Conservation (phyloP, 2,888 invertebrate species). For the Acanthacorydalis orientalis region DNA sequence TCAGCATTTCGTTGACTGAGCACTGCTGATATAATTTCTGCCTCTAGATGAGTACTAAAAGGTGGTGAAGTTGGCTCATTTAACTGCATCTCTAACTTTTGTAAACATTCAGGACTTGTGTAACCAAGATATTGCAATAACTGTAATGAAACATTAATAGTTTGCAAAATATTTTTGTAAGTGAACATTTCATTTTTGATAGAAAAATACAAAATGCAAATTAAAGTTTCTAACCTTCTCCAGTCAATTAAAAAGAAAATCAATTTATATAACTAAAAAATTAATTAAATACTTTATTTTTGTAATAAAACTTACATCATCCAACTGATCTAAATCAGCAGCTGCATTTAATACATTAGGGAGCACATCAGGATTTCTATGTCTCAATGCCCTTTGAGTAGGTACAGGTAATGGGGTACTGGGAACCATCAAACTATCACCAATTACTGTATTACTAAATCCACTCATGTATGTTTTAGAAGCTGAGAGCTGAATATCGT, state of each 20-base stretch:
- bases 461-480: too few relatives aligned
- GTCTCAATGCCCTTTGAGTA: constrained; percentile 52
- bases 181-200: neutral
- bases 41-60: constrained; percentile 59
- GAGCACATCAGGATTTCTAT: constrained; percentile 55
- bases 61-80: constrained; percentile 67
- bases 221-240: neutral
- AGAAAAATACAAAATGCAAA: neutral
- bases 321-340: constrained; percentile 78
- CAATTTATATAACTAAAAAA: constrained; percentile 1
- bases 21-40: constrained; percentile 70
- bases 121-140: constrained; percentile 78
- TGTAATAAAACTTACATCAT: constrained; percentile 52
- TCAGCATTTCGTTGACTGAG: constrained; percentile 75
- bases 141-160: constrained; percentile 26
- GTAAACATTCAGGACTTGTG: constrained; percentile 77
- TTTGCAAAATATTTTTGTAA: neutral
- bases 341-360: constrained; percentile 70
- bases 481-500: neutral
- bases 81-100: constrained; percentile 45
- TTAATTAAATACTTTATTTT: constrained; percentile 4
- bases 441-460: neutral
- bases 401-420: constrained; percentile 15
- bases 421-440: constrained; percentile 3
- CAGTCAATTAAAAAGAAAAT: neutral